Base-by-base conservation (phyloP, 2,113 vertebrate genomes). In the Malurus cyaneus region DNA sequence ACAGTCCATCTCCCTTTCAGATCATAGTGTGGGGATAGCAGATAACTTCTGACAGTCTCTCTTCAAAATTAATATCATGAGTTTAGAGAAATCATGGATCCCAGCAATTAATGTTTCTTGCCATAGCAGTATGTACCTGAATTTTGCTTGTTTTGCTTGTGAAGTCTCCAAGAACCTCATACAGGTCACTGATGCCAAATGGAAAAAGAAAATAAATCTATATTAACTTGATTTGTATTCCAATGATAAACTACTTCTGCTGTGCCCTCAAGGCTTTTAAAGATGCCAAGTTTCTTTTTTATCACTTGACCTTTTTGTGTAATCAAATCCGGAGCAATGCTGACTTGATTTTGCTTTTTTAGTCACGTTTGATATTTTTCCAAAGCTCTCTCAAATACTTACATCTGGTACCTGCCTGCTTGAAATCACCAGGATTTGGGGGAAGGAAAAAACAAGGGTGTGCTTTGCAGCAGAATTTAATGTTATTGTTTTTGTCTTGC, bases 261-360 rank as follows among this genome's bases (percentile, higher is more conserved):
- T n/a, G 31, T 70, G 76, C 82, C 64, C 81, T 89, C 39, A 5
- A 71, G 67, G 64, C 81, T 67, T 92, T 62, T 42, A 65, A 77
- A 79, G 90, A 82, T 83, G 76, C 39, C 34, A 74, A 88, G 64
- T 42, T 95, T 93, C 86, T 93, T 88, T 76, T 96, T 96, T 90
- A 88, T 74, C 89, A 25, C 88, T 95, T 94, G 93, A 90, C 76
- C 61, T 95, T 94, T 93, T 53, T 65, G 23, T 88, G 3, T 84
- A 92, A 92, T 93, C 41, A 14, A 67, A 92, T 93, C n/a, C 16
- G 54, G 94, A 64, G 65, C 10, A 14, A 46, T 90, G 62, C 60
- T 74, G 80, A 60, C 67, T 88, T 11, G 13, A 21, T 83, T 20
- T 0, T 14, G 39, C 34, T 32, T 81, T 73, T 44, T 56, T 18